Base-by-base conservation (phyloP, 2,888 invertebrate species). In the Esperia sulphurella region DNA sequence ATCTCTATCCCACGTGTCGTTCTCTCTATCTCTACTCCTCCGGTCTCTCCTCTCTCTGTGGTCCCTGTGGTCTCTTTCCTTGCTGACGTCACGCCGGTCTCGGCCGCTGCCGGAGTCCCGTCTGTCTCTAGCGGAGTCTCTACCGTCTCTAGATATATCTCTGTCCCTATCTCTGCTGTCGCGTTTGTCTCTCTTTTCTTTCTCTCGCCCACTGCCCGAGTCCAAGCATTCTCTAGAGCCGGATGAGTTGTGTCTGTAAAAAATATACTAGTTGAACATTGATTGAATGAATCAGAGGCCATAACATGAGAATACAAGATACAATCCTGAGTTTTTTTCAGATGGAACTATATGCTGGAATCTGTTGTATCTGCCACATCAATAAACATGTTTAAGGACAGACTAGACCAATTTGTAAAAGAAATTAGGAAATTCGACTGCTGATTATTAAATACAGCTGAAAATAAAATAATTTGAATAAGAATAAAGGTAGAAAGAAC, bases 141-240 rank as follows among this genome's bases (percentile, higher is more conserved):
- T 28, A 0, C 69, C 68, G 40, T 88, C 87, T 60, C 87, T 74
- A 38, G 79, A 80, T 28, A 86, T 63, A 45, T 87, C 84, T 59
- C 83, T 71, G 9, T 31, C 30, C 30, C 30, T 30, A 8, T 87
- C 83, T 53, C 85, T 61, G 59, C 82, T 55, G 53, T 90, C 78
- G 44, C 90, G 75, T 63, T 88, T 83, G 61, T 90, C 80, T 54
- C 77, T 53, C 60, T 82, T 91, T 45, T 83, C 88, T 54, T 81
- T 90, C 54, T 87, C 91, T 45, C 85, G 71, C n/a, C 91, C 84
- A 65, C 91, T 83, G 57, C 91, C 90, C 0, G 90, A 83, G 65
- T 91, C 81, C 3, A 89, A 63, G 55, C 90, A 83, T 72, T 90
- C 85, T 68, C 86, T 79, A 40, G 83, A 91, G 33, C 83, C 91